phyloP scores from a whole-genome alignment of 2,113 vertebrate species.

The Empidonax traillii region DNA sequence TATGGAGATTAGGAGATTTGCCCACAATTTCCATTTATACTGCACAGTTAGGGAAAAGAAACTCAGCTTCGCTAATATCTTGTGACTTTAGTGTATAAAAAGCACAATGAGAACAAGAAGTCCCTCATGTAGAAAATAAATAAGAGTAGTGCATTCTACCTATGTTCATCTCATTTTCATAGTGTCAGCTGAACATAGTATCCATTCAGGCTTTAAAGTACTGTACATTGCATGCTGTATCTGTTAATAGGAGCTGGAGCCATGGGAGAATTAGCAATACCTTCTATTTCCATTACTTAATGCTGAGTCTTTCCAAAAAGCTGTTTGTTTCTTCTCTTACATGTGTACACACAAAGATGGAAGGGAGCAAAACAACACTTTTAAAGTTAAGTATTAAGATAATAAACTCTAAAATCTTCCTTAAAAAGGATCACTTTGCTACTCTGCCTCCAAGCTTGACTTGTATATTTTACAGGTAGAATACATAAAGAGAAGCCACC shows the following conservation, averaged over 20 bases:
- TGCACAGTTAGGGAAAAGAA: conserved; percentile 19
- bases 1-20: conserved; percentile 46
- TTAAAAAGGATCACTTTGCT: neutral
- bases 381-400: neutral
- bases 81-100: neutral
- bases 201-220: neutral
- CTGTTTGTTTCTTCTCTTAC: neutral
- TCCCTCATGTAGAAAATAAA: neutral
- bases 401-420: neutral
- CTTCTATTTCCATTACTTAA: neutral
- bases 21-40: conserved; percentile 36
- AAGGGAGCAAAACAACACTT: neutral
- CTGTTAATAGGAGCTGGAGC: neutral
- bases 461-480: neutral
- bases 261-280: neutral
- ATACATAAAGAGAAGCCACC: neutral
- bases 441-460: neutral
- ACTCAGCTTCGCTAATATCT: neutral
- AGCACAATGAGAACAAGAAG: neutral
- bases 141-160: neutral
- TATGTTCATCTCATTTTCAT: neutral
- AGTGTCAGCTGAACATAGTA: neutral
- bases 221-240: neutral
- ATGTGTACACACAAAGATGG: neutral
- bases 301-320: neutral